Evolutionary conservation across 1,140 invertebrate genomes (phyloP), one percentile per base, ranked within the genome.

Genomic region (Orius laevigatus): DNA sequence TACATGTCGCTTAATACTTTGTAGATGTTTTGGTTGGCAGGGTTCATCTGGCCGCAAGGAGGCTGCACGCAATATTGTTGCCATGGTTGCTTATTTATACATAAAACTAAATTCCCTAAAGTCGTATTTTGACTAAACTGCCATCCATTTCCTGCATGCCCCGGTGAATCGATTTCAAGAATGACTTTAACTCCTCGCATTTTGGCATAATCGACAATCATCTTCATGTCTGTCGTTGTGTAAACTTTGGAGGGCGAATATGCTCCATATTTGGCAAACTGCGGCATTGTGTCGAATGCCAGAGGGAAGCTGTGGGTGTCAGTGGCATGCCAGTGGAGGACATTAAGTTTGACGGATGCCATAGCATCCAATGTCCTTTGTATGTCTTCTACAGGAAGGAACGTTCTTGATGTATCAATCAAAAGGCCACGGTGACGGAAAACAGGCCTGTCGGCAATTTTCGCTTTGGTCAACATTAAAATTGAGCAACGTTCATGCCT

Each of bases 271-370:
- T 70, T 71, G 1, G 76, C 70, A 58, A 89, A 64, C 54, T 79
- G 69, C 0, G 84, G 84, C 20, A 78, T 73, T 48, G 72, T 69
- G 10, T 73, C 68, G 3, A 81, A 71, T 32, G 75, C 64, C 52
- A 86, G 70, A 0, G 84, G 84, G 62, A 88, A 88, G 57, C 82
- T 84, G 56, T 90, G 84, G 0, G 78, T 76, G 59, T 88, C 85
- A 2, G 81, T 84, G 0, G 81, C 70, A 58, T 90, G 85, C 83
- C 83, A 87, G 62, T 89, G 85, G 47, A 90, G 77, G 6, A 81
- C 78, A 65, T 90, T 90, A 43, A 90, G 65, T 65, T 90, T 90
- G 48, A 72, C 73, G 11, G 80, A 71, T 2, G 78, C 75, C 76
- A 90, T 83, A 0, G 71, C 83, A 47, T 82, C 75, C 12, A 89